Evolutionary conservation across 2,797 vertebrate genomes (phyloP).

Genomic region (Rhynchotus rufescens): DNA sequence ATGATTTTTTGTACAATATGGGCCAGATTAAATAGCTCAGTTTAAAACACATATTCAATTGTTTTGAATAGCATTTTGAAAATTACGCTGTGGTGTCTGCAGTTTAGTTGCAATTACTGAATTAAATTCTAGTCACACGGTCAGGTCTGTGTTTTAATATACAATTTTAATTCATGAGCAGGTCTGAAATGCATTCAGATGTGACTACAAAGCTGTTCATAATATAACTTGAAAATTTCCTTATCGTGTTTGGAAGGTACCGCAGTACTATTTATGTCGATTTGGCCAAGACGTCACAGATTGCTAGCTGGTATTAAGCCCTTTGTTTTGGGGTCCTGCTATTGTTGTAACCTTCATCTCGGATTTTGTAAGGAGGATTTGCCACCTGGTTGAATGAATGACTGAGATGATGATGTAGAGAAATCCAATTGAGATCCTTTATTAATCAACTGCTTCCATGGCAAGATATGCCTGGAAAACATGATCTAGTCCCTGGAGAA

Average conservation of each 20-base stretch:
- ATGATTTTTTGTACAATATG: constrained; percentile 18
- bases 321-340: not conserved
- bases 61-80: constrained; percentile 38
- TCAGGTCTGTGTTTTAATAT: not conserved
- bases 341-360: not conserved
- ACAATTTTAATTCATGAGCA: not conserved
- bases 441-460: constrained; percentile 7
- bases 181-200: not conserved
- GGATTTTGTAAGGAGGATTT: constrained; percentile 10
- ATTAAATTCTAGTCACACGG: constrained; percentile 20
- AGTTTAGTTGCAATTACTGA: constrained; percentile 21
- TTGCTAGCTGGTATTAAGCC: not conserved
- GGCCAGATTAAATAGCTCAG: not conserved
- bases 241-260: not conserved
- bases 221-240: not conserved
- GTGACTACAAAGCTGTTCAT: not conserved
- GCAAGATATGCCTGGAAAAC: constrained; percentile 17
- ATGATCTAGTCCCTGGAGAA: not conserved
- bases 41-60: constrained; percentile 4
- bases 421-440: constrained; percentile 11
- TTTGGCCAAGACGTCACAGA: not conserved
- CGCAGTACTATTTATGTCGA: not conserved
- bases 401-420: not conserved
- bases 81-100: constrained; percentile 13
- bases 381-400: not conserved